A percentile compares a stretch with the other conserved stretches of the same genome.
phyloP scores from a whole-genome alignment of 2,113 vertebrate genomes.

The Aptenodytes forsteri region DNA sequence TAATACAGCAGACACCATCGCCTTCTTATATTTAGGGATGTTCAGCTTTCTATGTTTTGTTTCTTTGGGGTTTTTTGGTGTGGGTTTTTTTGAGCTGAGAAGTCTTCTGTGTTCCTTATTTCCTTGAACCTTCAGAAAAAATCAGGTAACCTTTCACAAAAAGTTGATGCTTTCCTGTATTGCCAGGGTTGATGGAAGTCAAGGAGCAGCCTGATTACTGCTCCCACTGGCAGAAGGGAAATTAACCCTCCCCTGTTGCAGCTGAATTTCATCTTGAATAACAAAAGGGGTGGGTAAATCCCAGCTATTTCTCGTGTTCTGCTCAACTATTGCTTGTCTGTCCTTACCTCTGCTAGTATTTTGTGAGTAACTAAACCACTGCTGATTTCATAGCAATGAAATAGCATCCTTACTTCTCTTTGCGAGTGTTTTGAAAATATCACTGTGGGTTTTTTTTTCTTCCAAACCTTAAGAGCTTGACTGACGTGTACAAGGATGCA shows the following conservation, averaged over 20 bases:
- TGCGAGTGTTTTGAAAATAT: background rate
- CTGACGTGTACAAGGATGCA: background rate
- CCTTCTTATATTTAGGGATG: background rate
- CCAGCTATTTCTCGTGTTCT: background rate
- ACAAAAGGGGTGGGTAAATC: background rate
- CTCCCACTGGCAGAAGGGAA: background rate
- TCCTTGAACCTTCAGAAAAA: background rate
- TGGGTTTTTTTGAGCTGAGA: background rate
- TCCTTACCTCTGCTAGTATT: background rate
- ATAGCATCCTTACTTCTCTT: background rate
- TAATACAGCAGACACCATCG: background rate
- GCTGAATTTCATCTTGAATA: background rate
- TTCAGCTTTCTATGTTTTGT: background rate
- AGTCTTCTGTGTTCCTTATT: background rate
- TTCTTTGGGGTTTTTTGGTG: background rate
- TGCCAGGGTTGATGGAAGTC: background rate
- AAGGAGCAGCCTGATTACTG: background rate
- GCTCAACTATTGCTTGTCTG: background rate
- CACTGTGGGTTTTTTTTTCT: background rate
- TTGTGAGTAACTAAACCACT: background rate
- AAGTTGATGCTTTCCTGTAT: background rate
- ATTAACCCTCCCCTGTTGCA: background rate
- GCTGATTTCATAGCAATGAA: background rate
- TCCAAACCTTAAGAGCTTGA: background rate
- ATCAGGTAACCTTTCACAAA: fast-evolving